Base-by-base conservation (phyloP, 2,888 invertebrate genomes). In the Apomyelois bistriatella region DNA sequence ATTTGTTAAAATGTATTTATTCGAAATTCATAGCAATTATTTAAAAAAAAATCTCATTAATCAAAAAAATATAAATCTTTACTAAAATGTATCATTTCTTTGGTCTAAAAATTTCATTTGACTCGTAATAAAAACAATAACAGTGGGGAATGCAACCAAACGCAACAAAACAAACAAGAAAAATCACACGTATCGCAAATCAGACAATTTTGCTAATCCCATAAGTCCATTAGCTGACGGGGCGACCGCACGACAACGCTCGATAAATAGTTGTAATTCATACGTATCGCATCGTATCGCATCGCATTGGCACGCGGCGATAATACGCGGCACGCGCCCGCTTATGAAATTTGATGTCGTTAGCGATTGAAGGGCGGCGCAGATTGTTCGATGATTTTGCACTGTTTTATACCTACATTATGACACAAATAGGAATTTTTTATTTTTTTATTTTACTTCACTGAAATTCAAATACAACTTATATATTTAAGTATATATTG, bases 191-290 rank as follows among this genome's bases (percentile, higher is more conserved):
- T 50, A 50, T 50, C 49, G 16, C 49, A 50, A 40, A 28, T 50
- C 64, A 68, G 70, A 68, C 74, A 74, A 76, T 75, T 77, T 76
- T 73, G 64, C 71, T 76, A 81, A 83, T 79, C 82, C 80, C 76
- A 71, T 76, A 76, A 76, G 80, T 71, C 79, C 82, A 82, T 75
- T 72, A 67, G 60, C 65, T 66, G 67, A 67, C 62, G 61, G 61
- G 59, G 59, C 70, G 65, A 76, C 82, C 79, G 65, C 79, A 80
- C 72, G 62, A 76, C 77, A 72, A 73, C 72, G 65, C 58, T 64
- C 82, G 83, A 85, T 88, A 87, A 87, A 85, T 82, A 80, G 79
- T 80, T 88, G 89, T 89, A 87, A 88, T 85, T 84, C 85, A 80
- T 81, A 76, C 72, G 58, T 74, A 65, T 73, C 72, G 67, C 54